phyloP scores from a whole-genome alignment of 2,797 vertebrate genomes.

The Aselliscus stoliczkanus region DNA sequence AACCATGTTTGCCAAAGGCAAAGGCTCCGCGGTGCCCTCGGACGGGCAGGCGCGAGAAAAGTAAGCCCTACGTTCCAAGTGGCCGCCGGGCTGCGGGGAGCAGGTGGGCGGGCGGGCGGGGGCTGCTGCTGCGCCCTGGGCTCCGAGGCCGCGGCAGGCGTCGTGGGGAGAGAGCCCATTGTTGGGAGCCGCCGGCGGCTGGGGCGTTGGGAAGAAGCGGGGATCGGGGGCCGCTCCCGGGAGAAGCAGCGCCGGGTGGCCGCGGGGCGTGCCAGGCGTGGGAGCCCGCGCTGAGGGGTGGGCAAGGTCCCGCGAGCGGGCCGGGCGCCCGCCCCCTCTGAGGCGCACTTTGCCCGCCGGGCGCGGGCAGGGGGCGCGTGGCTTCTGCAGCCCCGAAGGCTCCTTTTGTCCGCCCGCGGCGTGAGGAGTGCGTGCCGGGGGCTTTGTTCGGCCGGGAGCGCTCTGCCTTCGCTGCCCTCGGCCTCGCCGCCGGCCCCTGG shows the following conservation, averaged over 20 bases:
- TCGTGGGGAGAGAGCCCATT: slow-evolving; percentile 61
- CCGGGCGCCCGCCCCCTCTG: background rate
- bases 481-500: slow-evolving; percentile 12
- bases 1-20: slow-evolving; percentile 98
- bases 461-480: slow-evolving; percentile 38
- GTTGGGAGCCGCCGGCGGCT: slow-evolving; percentile 65
- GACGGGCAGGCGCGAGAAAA: slow-evolving; percentile 98
- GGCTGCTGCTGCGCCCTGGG: background rate
- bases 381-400: slow-evolving; percentile 63
- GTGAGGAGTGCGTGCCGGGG: slow-evolving; percentile 67
- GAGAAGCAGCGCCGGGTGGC: slow-evolving; percentile 12
- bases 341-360: slow-evolving; percentile 62
- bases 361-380: slow-evolving; percentile 72
- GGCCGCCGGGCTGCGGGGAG: slow-evolving; percentile 29
- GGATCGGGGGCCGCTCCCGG: slow-evolving; percentile 5
- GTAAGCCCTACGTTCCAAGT: slow-evolving; percentile 84
- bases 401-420: slow-evolving; percentile 76
- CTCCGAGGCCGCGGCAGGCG: background rate
- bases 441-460: slow-evolving; percentile 70
- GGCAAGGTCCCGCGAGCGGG: slow-evolving; percentile 45
- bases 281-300: slow-evolving; percentile 36
- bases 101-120: slow-evolving; percentile 26
- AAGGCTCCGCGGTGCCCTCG: slow-evolving; percentile 97
- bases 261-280: background rate
- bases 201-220: slow-evolving; percentile 58